Base-by-base conservation (phyloP, 2,888 invertebrate species). In the Drosophila atripex region DNA sequence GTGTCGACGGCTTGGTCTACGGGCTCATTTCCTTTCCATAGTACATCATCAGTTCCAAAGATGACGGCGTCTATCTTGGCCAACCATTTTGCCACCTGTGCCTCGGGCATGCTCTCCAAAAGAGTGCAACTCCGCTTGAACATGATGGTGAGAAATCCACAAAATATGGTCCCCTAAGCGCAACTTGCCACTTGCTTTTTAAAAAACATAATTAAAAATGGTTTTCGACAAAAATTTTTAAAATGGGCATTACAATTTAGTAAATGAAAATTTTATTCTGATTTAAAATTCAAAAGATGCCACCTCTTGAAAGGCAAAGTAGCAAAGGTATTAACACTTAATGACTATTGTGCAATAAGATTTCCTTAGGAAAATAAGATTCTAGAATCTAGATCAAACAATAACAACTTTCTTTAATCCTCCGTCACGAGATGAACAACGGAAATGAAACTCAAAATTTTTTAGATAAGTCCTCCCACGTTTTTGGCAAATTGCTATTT, bases 31-130 rank as follows among this genome's bases (percentile, higher is more conserved):
- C 71, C 73, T 9, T 73, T 61, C 84, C 86, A 85, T 2, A 85
- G 56, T 0, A 85, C 73, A 0, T 86, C 86, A 54, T 85, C 84
- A 0, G 76, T 68, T 51, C 84, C 78, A 28, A 60, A 79, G 11
- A 85, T 56, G 0, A 80, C 21, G 5, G 73, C 68, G 14, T 84
- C 71, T n/a, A 85, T 65, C 1, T 52, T 23, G 9, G 14, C 49
- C 3, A 85, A 11, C 84, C 86, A 85, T 25, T 85, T 49, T 9
- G 51, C 54, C 9, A 80, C 77, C 4, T 71, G 23, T 7, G 63
- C 11, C 11, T 69, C 74, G 11, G 84, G 56, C 8, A 77, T 3
- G 5, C 77, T 54, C 3, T 59, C 41, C 5, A 85, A 59, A 39
- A 61, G 55, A 9, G 74, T 76, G 46, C 72, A 77, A 8, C 51